Percentiles rank a stretch among this genome's conserved stretches.
phyloP scores from a whole-genome alignment of 2,888 invertebrate genomes.

The Eupeodes latifasciatus region DNA sequence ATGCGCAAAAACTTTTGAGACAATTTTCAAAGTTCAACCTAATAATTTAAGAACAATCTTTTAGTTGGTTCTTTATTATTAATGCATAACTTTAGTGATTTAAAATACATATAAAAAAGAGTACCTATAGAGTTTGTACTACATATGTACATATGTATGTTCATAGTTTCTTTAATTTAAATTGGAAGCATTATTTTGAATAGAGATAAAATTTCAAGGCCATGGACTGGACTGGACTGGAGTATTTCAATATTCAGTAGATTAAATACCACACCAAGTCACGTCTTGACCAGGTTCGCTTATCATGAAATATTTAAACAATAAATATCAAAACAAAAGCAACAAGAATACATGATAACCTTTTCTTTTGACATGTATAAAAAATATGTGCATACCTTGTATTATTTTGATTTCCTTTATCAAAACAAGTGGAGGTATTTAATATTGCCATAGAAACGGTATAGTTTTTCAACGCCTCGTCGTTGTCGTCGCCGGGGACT shows the following conservation, averaged over 20 bases:
- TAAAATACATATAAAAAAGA: too few relatives aligned
- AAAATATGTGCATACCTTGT: slow-evolving; percentile 29
- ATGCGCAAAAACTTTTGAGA: too few relatives aligned
- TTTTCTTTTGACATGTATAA: slow-evolving; percentile 54
- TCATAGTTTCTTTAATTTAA: too few relatives aligned
- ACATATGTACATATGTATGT: too few relatives aligned
- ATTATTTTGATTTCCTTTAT: slow-evolving; percentile 66
- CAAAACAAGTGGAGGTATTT: slow-evolving; percentile 23
- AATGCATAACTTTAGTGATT: too few relatives aligned
- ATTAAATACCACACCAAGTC: slow-evolving; percentile 39
- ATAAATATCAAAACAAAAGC: slow-evolving; percentile 37
- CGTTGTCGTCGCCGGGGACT: too few relatives aligned
- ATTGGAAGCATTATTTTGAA: neutral
- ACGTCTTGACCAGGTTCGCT: slow-evolving; percentile 51
- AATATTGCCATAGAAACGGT: slow-evolving; percentile 49
- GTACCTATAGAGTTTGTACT: too few relatives aligned
- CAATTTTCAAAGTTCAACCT: neutral
- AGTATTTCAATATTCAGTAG: slow-evolving; percentile 9
- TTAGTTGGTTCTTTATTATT: too few relatives aligned
- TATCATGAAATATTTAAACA: slow-evolving; percentile 36
- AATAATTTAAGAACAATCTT: neutral
- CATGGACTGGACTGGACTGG: slow-evolving; percentile 47
- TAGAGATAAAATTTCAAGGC: slow-evolving; percentile 12
- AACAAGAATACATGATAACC: slow-evolving; percentile 70
- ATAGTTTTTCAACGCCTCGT: slow-evolving; percentile 29